phyloP scores from a whole-genome alignment of 2,888 invertebrate species.

The Acanthopleura granulata region DNA sequence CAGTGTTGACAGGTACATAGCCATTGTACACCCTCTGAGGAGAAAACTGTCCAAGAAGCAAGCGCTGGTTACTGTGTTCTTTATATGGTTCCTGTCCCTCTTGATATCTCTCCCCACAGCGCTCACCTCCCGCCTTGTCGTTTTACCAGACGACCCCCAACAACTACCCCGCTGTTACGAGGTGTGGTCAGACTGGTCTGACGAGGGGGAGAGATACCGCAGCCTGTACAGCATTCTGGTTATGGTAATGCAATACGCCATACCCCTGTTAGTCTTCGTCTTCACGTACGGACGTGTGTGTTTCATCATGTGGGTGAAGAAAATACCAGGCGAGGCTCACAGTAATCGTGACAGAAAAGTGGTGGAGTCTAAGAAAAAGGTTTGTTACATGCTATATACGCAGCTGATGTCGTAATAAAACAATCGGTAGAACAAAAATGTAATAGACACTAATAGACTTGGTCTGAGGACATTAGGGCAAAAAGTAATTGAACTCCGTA shows the following conservation, averaged over 20 bases:
- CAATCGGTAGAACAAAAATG: too few species aligned
- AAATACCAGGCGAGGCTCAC: conserved; percentile 73
- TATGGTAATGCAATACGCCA: conserved; percentile 84
- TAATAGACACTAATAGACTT: too few species aligned
- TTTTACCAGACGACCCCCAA: conserved; percentile 31
- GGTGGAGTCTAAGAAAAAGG: conserved; percentile 18
- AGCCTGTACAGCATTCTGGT: conserved; percentile 81
- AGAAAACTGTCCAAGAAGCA: conserved; percentile 83
- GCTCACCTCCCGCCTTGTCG: conserved; percentile 75
- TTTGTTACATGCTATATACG: neutral
- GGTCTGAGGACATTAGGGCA: too few species aligned
- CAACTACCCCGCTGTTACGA: conserved; percentile 36
- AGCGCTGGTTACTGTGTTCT: conserved; percentile 78
- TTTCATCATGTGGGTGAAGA: conserved; percentile 88
- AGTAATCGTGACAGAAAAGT: neutral
- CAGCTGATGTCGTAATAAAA: too few species aligned
- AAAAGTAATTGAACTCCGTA: too few species aligned
- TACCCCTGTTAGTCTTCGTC: conserved; percentile 83
- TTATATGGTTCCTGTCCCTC: conserved; percentile 82
- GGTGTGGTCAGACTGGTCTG: conserved; percentile 28
- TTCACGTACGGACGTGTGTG: conserved; percentile 90
- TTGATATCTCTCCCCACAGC: conserved; percentile 85
- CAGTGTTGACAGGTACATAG: conserved; percentile 89
- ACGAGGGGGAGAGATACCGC: conserved; percentile 32
- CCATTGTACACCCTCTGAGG: conserved; percentile 87